Conservation (phyloP, 2,113 vertebrate genomes). For the Canis aureus region DNA sequence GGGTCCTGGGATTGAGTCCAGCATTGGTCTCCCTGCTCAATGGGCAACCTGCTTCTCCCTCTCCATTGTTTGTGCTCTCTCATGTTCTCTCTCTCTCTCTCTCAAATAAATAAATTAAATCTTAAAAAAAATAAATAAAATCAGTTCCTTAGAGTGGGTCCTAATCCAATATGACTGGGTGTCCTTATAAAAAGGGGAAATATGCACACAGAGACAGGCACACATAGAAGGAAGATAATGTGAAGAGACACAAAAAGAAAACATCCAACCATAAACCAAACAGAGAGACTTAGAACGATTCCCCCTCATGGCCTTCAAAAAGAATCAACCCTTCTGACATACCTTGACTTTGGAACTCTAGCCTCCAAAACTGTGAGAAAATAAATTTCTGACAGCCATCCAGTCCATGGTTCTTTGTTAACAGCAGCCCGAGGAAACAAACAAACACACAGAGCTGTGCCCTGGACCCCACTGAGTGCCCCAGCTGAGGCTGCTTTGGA, state of each 20-base stretch:
- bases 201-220: not conserved
- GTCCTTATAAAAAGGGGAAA: not conserved
- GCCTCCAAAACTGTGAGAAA: not conserved
- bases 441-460: fast-evolving
- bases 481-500: not conserved
- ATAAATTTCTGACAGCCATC: not conserved
- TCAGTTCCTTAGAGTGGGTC: not conserved
- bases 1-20: no score
- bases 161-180: not conserved
- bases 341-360: not conserved
- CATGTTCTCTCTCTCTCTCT: no score
- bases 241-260: not conserved
- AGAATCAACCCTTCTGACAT: not conserved
- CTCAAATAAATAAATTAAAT: no score
- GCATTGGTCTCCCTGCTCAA: no score
- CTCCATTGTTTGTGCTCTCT: no score
- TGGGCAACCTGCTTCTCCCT: no score
- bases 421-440: not conserved
- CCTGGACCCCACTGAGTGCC: not conserved
- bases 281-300: not conserved
- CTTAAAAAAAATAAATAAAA: not conserved
- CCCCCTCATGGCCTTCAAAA: not conserved
- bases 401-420: not conserved
- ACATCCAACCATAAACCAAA: not conserved
- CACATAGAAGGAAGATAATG: not conserved